A percentile compares a stretch with the other conserved stretches of the same genome.
These are phyloP conservation scores for Ariopsis seemanni DNA, from an alignment of 2,113 vertebrate genomes.

Conservation along the genomic window DNA sequence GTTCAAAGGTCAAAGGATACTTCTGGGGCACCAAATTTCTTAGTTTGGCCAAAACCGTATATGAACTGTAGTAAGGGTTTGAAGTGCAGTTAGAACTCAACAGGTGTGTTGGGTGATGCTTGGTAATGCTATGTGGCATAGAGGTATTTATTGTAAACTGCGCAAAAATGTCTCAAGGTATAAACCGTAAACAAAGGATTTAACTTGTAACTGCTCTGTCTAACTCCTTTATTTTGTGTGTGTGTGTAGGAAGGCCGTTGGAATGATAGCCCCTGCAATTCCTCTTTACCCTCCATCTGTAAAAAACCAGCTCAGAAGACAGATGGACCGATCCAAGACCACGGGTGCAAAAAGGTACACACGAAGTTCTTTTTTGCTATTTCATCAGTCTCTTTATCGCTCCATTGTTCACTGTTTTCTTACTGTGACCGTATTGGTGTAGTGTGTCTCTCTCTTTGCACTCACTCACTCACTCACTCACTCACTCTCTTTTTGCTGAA, in stretches of 20 bases:
- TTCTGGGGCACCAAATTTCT: neutral
- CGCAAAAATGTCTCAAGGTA: neutral
- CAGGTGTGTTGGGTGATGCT: neutral
- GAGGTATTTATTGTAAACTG: neutral
- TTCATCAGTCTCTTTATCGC: neutral
- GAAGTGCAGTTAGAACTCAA: neutral
- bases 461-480: too few relatives aligned
- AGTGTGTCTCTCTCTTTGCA: constrained; percentile 5
- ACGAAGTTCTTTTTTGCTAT: neutral
- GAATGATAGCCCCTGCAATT: constrained; percentile 96
- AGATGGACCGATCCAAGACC: constrained; percentile 80
- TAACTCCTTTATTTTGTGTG: neutral
- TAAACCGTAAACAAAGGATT: neutral
- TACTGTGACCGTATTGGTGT: neutral
- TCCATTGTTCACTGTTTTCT: neutral
- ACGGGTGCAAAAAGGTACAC: constrained; percentile 86
- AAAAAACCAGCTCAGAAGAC: constrained; percentile 86
- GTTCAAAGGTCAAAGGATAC: neutral
- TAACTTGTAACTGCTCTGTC: neutral
- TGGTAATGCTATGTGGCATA: neutral
- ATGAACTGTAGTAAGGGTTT: neutral
- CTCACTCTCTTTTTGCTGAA: constrained; percentile 21
- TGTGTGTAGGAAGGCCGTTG: constrained; percentile 87
- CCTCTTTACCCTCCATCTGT: constrained; percentile 91
- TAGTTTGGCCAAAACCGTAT: neutral